phyloP scores from a whole-genome alignment of 2,888 invertebrate genomes.

The Belgica antarctica region DNA sequence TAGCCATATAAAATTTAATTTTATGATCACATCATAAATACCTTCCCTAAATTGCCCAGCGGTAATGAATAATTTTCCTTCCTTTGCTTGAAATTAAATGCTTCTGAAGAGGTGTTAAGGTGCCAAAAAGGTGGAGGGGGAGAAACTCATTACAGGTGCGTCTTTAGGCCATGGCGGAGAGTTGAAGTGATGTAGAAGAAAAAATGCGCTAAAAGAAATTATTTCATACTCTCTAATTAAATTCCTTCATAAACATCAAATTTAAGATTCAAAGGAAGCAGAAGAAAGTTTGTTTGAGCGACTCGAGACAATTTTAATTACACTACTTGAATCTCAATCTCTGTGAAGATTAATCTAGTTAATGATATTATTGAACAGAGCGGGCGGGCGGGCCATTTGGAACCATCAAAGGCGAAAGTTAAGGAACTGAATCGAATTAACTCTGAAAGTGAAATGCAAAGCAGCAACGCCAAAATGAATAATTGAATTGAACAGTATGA shows the following conservation, averaged over 20 bases:
- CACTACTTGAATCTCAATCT: no score
- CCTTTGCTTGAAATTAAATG: background rate
- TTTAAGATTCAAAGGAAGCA: background rate
- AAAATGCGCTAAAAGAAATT: background rate
- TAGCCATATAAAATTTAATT: constrained; percentile 43
- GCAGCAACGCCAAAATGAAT: background rate
- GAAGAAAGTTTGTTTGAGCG: no score
- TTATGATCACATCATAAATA: constrained; percentile 41
- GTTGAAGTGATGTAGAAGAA: no score
- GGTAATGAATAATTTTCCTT: constrained; percentile 36
- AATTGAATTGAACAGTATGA: background rate
- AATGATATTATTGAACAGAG: background rate
- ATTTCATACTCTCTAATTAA: background rate
- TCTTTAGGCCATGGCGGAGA: no score
- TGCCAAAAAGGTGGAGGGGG: background rate
- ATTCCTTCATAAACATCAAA: background rate
- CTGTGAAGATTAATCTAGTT: background rate
- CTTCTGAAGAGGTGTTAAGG: background rate
- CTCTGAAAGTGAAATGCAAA: background rate
- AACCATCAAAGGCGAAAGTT: background rate
- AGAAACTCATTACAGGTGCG: no score
- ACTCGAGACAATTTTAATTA: background rate
- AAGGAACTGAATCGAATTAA: background rate
- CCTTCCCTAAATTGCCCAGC: constrained; percentile 23
- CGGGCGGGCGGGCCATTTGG: background rate